Conservation (phyloP, 2,797 vertebrate species). For the Caiman crocodilus region DNA sequence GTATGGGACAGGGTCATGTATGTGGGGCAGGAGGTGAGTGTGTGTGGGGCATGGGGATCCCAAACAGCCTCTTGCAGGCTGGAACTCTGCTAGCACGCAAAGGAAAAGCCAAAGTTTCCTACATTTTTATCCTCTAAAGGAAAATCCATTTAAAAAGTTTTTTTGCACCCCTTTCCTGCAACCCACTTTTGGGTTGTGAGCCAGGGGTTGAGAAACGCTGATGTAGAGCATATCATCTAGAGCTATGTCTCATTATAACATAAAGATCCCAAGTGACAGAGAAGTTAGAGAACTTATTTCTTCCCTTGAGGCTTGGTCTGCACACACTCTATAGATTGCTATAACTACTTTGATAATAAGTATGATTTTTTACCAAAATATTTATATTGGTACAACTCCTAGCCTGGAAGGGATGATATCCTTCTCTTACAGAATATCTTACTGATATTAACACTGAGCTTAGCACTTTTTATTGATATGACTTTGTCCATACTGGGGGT, state of each 20-base stretch:
- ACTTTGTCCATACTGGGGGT: constrained; percentile 21
- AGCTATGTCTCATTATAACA: background rate
- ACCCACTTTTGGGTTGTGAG: too few species aligned
- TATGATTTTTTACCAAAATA: background rate
- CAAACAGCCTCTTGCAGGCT: too few species aligned
- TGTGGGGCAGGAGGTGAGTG: too few species aligned
- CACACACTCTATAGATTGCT: background rate
- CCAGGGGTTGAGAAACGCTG: too few species aligned
- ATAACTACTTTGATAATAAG: background rate
- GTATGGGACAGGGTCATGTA: background rate
- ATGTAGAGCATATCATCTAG: background rate
- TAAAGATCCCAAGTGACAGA: background rate
- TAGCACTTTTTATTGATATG: constrained; percentile 5
- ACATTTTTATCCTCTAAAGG: too few species aligned
- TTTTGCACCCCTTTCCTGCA: background rate
- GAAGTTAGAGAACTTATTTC: background rate
- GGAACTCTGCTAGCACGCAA: too few species aligned
- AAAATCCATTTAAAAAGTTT: too few species aligned
- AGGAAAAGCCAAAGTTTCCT: too few species aligned
- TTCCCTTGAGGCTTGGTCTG: background rate
- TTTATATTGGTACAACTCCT: background rate
- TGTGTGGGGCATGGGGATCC: too few species aligned
- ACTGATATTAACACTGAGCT: background rate
- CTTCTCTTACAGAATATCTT: background rate
- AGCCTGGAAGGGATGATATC: too few species aligned